phyloP scores from a whole-genome alignment of 2,113 vertebrate species.

The Entelurus aequoreus region DNA sequence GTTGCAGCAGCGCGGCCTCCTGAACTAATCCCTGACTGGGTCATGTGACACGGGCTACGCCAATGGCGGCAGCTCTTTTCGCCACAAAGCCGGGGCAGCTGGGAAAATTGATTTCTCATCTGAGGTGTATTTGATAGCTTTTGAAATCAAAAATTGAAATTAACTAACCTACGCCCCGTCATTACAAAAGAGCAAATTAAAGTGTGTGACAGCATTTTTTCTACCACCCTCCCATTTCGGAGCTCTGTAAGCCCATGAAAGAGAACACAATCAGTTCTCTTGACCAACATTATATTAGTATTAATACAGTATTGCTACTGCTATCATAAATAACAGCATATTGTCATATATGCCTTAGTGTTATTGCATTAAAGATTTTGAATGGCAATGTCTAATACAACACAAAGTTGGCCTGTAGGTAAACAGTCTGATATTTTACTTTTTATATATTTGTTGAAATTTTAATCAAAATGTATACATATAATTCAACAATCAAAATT shows the following conservation, averaged over 20 bases:
- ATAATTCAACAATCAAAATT: too few species aligned
- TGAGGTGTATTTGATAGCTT: conserved; percentile 99
- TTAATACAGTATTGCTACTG: too few species aligned
- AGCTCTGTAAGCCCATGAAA: conserved; percentile 81
- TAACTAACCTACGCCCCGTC: conserved; percentile 98
- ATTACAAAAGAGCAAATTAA: conserved; percentile 99
- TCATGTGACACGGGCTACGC: conserved; percentile 79
- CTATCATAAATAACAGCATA: too few species aligned
- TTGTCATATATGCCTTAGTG: too few species aligned
- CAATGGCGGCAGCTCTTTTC: conserved; percentile 77
- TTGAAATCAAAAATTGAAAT: conserved; percentile 99
- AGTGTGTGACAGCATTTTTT: conserved; percentile 78
- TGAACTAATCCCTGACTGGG: conserved; percentile 93
- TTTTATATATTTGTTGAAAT: too few species aligned
- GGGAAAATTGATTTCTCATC: conserved; percentile 99
- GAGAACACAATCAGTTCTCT: conserved; percentile 77
- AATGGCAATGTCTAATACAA: too few species aligned
- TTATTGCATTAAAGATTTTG: too few species aligned
- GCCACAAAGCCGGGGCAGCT: conserved; percentile 94
- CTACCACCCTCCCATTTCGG: conserved; percentile 65
- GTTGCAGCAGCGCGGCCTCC: conserved; percentile 90
- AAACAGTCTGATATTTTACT: too few species aligned
- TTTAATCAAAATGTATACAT: too few species aligned
- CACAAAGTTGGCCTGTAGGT: too few species aligned
- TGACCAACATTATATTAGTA: too few species aligned